These are phyloP conservation scores for Cephonodes hylas DNA, from an alignment of 2,888 invertebrate genomes.

Conservation along the genomic window DNA sequence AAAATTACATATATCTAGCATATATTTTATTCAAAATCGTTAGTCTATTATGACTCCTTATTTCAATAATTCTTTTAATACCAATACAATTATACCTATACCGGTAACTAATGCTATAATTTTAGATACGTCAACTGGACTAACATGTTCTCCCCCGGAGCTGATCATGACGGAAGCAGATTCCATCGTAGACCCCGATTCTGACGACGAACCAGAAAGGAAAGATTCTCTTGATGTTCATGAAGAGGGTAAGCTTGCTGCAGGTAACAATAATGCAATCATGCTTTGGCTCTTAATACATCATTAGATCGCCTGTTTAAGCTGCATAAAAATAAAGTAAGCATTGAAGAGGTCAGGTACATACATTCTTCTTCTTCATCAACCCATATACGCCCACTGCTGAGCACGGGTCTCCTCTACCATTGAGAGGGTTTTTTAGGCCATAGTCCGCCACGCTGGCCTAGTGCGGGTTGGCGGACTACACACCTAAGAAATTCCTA, in stretches of 20 bases:
- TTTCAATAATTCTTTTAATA: not conserved
- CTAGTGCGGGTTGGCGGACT: no score
- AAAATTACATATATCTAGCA: no score
- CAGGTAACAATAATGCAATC: not conserved
- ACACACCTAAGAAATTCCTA: no score
- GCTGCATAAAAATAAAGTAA: no score
- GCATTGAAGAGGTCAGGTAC: no score
- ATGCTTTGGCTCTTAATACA: not conserved
- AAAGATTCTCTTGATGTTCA: slow-evolving; percentile 75
- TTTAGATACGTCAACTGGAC: slow-evolving; percentile 42
- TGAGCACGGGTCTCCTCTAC: no score
- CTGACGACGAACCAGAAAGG: slow-evolving; percentile 70
- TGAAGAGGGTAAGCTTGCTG: slow-evolving; percentile 63
- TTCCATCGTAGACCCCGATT: slow-evolving; percentile 60
- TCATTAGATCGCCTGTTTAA: not conserved
- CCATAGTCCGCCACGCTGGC: no score
- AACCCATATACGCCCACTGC: no score
- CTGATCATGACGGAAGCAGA: slow-evolving; percentile 73
- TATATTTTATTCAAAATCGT: no score
- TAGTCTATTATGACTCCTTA: no score
- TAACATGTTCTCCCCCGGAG: slow-evolving; percentile 64
- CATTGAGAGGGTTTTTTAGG: no score
- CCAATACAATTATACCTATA: not conserved
- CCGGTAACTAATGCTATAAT: slow-evolving; percentile 8
- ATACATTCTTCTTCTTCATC: no score